Conservation (phyloP, 2,113 vertebrate genomes). For the Myodes glareolus region DNA sequence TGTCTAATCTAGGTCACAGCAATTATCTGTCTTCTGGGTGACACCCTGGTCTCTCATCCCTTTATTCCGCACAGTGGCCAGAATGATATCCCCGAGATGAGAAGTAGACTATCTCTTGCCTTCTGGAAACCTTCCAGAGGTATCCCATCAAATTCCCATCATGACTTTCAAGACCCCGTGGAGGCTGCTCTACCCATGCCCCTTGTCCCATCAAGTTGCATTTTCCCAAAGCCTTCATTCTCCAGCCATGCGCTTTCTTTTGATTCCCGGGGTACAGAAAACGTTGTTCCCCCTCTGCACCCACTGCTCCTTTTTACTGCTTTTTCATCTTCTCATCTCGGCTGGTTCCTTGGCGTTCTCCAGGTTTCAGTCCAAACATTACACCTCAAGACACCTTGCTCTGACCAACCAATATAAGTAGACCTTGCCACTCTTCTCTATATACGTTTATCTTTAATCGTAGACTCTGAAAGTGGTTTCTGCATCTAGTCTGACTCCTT, state of each 20-base stretch:
- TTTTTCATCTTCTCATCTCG: not conserved
- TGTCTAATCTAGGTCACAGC: not conserved
- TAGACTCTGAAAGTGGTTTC: not conserved
- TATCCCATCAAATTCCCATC: not conserved
- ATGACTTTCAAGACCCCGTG: not conserved
- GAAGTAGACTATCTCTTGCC: not conserved
- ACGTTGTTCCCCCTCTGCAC: not conserved
- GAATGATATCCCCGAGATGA: no score
- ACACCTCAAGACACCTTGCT: not conserved
- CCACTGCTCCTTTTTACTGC: not conserved
- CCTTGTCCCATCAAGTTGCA: not conserved
- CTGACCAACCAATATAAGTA: not conserved
- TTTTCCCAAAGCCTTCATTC: not conserved
- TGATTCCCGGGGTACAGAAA: not conserved
- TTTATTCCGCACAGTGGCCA: not conserved
- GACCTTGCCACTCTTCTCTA: not conserved
- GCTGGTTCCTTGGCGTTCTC: not conserved
- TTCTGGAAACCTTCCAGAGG: not conserved
- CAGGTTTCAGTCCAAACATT: not conserved
- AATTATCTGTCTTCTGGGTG: not conserved
- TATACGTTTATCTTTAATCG: not conserved
- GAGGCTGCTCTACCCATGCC: not conserved
- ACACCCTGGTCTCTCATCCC: not conserved
- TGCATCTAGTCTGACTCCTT: not conserved
- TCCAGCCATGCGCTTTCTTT: not conserved